phyloP scores from a whole-genome alignment of 2,113 vertebrate species.

The Empidonax traillii region DNA sequence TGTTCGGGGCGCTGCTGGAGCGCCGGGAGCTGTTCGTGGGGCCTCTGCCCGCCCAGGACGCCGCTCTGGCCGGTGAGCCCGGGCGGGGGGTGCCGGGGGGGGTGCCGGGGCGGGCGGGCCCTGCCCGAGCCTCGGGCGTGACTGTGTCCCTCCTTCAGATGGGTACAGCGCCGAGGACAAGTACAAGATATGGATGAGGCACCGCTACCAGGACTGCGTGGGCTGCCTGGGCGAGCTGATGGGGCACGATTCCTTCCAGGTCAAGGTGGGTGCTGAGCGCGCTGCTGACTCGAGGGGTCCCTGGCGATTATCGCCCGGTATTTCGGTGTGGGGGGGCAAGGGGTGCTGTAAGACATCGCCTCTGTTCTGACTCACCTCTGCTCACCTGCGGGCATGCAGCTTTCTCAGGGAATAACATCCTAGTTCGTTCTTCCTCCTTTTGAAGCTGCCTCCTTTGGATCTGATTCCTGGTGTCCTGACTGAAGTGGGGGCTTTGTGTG shows the following conservation, averaged over 20 bases:
- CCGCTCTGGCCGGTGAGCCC: constrained; percentile 22
- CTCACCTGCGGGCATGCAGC: rapidly evolving
- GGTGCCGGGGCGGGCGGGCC: neutral
- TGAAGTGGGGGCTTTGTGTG: neutral
- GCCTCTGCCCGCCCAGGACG: constrained; percentile 71
- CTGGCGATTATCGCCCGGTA: rapidly evolving
- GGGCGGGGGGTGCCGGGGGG: neutral
- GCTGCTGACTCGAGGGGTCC: rapidly evolving
- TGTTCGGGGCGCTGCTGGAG: constrained; percentile 84
- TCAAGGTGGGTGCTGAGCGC: constrained; percentile 76
- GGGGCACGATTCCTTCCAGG: constrained; percentile 66
- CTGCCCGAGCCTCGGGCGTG: neutral
- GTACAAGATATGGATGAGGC: constrained; percentile 88
- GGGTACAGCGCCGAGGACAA: constrained; percentile 75
- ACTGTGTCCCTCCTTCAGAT: constrained; percentile 36
- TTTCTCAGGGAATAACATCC: neutral
- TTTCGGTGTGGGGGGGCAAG: neutral
- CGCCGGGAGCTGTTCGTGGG: constrained; percentile 82
- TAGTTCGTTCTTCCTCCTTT: rapidly evolving
- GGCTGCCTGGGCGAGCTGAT: constrained; percentile 79
- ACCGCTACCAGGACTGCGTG: constrained; percentile 87
- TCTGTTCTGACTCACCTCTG: neutral
- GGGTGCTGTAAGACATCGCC: rapidly evolving
- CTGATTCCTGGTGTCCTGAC: neutral
- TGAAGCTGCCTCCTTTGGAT: neutral